Conservation (phyloP, 1,140 invertebrate species). For the Diabrotica virgifera region DNA sequence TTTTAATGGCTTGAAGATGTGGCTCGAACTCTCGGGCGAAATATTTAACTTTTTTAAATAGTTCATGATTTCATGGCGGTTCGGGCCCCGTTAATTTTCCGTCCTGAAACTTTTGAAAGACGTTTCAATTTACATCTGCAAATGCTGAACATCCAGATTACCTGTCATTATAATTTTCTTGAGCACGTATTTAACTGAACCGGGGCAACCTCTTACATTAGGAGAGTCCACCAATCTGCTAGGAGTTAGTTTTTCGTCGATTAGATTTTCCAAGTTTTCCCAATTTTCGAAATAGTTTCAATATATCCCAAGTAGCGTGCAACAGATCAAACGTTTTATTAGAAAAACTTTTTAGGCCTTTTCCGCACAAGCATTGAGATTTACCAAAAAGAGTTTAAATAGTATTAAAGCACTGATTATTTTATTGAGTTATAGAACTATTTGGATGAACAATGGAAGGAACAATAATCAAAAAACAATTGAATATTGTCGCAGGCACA, state of each 20-base stretch:
- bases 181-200: constrained; percentile 31
- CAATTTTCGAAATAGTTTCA: constrained; percentile 16
- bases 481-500: no score
- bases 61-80: no score
- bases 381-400: no score
- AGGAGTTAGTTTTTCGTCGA: constrained; percentile 20
- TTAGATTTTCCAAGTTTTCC: constrained; percentile 20
- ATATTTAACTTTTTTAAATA: no score
- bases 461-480: no score
- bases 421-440: no score
- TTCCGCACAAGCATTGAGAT: no score
- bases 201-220: constrained; percentile 30
- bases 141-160: constrained; percentile 33
- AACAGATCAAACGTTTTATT: constrained; percentile 23
- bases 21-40: no score
- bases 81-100: constrained; percentile 34
- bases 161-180: constrained; percentile 34
- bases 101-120: constrained; percentile 28
- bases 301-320: constrained; percentile 21
- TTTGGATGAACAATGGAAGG: no score
- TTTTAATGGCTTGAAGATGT: no score
- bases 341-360: background rate
- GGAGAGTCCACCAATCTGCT: constrained; percentile 32
- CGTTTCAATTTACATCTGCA: constrained; percentile 29
- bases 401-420: no score